Evolutionary conservation across 2,797 vertebrate genomes (phyloP), one percentile per base, ranked within the genome.

Genomic region (Neoniphon sammara): DNA sequence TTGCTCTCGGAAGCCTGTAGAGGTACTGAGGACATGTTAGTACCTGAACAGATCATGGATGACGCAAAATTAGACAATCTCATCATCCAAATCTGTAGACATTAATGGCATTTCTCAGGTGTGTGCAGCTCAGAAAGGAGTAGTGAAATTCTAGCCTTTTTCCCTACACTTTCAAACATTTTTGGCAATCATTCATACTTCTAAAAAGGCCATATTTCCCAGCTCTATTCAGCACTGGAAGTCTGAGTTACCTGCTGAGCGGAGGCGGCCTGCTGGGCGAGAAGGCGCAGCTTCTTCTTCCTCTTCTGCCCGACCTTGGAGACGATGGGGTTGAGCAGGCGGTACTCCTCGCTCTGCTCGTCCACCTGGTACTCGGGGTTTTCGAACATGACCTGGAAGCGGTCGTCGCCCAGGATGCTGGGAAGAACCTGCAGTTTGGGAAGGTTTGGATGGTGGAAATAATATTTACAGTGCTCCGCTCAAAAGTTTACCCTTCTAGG

Each of bases 321-420:
- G 87, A 99, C 95, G 44, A 99, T 96, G 18, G 98, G 98, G 85
- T 99, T 99, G 84, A 99, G 94, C 73, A 99, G 94, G 49, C 98
- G 94, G 83, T 96, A 99, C 89, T 99, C 98, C 89, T 99, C 97
- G 69, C 97, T 98, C 86, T 95, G 93, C 87, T 98, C 94, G 9
- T 99, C 97, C 80, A 99, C 98, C 87, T 99, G 97, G 93, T 95
- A 99, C 85, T 99, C 97, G 0, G 97, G 97, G 88, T 99, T 98
- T 87, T 99, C 97, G 78, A 99, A 99, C 98, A 99, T 99, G 85
- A 97, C 92, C 94, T 98, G 97, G 91, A 99, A 99, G 34, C 98
- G 96, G 74, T 97, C 94, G 23, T 99, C 98, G 3, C 92, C 94
- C 71, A 99, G 94, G 81, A 99, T 95, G 88, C 88, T 98, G 17